Percentiles rank a stretch among this genome's conserved stretches.
phyloP scores from a whole-genome alignment of 2,888 invertebrate genomes.

The Adelognathus sp. region DNA sequence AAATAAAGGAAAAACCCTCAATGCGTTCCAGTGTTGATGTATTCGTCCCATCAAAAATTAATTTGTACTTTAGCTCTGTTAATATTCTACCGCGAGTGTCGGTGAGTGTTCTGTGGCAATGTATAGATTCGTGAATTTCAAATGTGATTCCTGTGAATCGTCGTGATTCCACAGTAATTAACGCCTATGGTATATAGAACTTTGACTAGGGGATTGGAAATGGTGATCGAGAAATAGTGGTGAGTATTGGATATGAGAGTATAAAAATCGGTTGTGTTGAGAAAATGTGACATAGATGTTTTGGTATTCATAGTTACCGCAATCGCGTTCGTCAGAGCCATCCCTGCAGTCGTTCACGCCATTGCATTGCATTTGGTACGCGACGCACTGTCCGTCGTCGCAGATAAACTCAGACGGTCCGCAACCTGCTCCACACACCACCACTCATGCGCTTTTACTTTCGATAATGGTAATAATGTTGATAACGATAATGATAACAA shows the following conservation, averaged over 20 bases:
- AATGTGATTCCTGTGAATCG: background rate
- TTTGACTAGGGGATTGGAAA: background rate
- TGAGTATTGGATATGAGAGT: too few relatives aligned
- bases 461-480: conserved; percentile 40
- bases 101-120: background rate
- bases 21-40: background rate
- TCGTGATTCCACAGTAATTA: background rate
- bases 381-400: conserved; percentile 85
- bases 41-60: background rate
- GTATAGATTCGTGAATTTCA: background rate
- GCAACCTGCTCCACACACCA: conserved; percentile 81
- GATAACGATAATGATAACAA: conserved; percentile 42
- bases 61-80: background rate
- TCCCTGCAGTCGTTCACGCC: conserved; percentile 84
- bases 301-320: conserved; percentile 79
- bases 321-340: conserved; percentile 84
- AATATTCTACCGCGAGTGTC: background rate
- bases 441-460: conserved; percentile 76
- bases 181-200: background rate
- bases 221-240: too few relatives aligned
- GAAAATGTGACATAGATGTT: too few relatives aligned
- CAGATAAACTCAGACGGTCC: conserved; percentile 82
- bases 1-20: background rate
- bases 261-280: too few relatives aligned
- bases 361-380: conserved; percentile 84